These are phyloP conservation scores for Philonicus albiceps DNA, from an alignment of 2,888 invertebrate species.

Conservation along the genomic window DNA sequence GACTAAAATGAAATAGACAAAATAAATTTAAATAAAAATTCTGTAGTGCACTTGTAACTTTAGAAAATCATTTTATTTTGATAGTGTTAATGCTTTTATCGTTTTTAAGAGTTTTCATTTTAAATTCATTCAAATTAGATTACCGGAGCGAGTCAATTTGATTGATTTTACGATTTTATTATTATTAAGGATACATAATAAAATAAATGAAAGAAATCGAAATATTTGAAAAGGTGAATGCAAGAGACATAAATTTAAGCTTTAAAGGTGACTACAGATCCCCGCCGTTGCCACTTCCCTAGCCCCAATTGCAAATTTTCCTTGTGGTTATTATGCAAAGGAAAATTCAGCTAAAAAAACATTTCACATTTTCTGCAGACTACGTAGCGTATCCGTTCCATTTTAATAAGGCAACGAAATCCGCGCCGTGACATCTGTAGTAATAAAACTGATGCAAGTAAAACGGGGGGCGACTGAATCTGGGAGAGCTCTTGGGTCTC, in stretches of 20 bases:
- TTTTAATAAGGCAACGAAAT: constrained; percentile 7
- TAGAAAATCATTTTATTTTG: no score
- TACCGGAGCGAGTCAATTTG: no score
- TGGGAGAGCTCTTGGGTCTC: neutral
- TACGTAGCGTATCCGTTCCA: neutral
- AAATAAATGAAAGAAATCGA: neutral
- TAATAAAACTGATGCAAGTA: constrained; percentile 2
- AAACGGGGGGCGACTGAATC: neutral
- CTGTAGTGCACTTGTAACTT: no score
- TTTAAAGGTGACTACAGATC: neutral
- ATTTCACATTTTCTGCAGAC: constrained; percentile 20
- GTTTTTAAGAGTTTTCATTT: no score
- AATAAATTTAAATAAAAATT: no score
- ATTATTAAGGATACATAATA: no score
- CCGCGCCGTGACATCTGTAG: neutral
- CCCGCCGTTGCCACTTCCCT: neutral
- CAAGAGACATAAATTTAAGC: neutral
- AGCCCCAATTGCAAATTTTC: neutral
- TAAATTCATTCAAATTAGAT: no score
- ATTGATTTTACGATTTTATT: no score
- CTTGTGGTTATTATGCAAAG: neutral
- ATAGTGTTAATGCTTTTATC: no score
- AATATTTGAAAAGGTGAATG: neutral
- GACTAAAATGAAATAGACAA: no score
- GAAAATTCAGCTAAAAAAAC: neutral